A percentile compares a stretch with the other conserved stretches of the same genome.
phyloP scores from a whole-genome alignment of 1,140 invertebrate genomes.

The Eueides isabella region DNA sequence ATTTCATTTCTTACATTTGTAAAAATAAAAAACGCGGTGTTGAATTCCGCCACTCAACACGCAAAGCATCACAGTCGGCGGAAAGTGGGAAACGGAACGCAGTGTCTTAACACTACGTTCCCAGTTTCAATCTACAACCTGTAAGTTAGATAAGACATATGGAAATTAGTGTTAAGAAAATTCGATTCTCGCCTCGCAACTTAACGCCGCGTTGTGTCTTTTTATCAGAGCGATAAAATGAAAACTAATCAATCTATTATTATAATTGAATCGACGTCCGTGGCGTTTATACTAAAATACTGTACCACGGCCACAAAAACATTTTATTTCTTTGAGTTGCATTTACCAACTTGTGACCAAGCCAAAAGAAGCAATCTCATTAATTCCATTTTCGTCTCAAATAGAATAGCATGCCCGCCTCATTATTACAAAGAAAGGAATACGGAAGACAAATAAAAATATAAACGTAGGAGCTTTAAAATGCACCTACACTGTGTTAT shows the following conservation, averaged over 20 bases:
- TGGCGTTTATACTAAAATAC: too few species aligned
- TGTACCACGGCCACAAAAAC: too few species aligned
- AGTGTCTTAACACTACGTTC: too few species aligned
- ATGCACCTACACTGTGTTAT: too few species aligned
- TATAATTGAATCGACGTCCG: too few species aligned
- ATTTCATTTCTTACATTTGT: too few species aligned
- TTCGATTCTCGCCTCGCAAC: neutral
- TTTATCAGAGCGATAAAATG: neutral
- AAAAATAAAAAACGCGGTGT: too few species aligned
- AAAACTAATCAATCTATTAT: neutral
- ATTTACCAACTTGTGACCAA: neutral
- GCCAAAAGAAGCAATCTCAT: neutral
- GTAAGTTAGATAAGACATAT: conserved; percentile 66
- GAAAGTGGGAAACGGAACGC: too few species aligned
- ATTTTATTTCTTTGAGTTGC: neutral
- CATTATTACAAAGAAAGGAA: conserved; percentile 5
- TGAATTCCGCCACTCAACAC: too few species aligned
- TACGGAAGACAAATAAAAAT: neutral
- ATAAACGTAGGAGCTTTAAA: neutral
- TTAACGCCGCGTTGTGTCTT: neutral
- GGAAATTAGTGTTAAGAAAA: conserved; percentile 41
- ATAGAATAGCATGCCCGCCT: neutral
- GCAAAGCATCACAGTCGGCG: too few species aligned
- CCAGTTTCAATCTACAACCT: too few species aligned
- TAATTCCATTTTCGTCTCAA: neutral